phyloP scores from a whole-genome alignment of 2,888 invertebrate genomes.

The Ernsta delagoae region DNA sequence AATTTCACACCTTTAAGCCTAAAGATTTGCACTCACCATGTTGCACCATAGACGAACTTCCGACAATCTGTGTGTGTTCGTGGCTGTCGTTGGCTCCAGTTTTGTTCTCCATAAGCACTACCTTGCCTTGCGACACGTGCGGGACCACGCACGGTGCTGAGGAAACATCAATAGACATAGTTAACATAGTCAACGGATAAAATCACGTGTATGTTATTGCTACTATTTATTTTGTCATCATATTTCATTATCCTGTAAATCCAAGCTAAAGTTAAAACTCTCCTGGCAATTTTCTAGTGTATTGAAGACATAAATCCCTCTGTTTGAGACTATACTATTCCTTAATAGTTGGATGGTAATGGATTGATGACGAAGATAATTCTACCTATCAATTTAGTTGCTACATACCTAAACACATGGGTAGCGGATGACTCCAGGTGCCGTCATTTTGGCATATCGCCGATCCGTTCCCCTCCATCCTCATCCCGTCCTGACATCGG shows the following conservation, averaged over 20 bases:
- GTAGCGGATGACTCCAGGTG: conserved; percentile 96
- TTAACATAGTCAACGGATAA: no score
- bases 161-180: no score
- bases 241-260: no score
- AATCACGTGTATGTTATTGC: no score
- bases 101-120: conserved; percentile 87
- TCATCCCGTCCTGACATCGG: conserved; percentile 96
- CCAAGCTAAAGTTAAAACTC: no score
- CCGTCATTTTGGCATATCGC: conserved; percentile 97
- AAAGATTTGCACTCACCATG: conserved; percentile 61
- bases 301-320: no score
- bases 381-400: background rate
- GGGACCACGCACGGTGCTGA: conserved; percentile 97
- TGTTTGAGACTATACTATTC: no score
- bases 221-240: no score
- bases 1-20: background rate
- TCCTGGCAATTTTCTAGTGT: no score
- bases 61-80: conserved; percentile 79
- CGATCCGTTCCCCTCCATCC: conserved; percentile 93
- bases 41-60: conserved; percentile 81
- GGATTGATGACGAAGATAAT: no score
- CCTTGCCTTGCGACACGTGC: conserved; percentile 91
- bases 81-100: conserved; percentile 79
- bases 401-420: conserved; percentile 92
- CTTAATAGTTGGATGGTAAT: no score